Percentiles rank a stretch among this genome's conserved stretches.
These are phyloP conservation scores for Holacanthella duospinosa DNA, from an alignment of 2,888 invertebrate genomes.

Conservation along the genomic window DNA sequence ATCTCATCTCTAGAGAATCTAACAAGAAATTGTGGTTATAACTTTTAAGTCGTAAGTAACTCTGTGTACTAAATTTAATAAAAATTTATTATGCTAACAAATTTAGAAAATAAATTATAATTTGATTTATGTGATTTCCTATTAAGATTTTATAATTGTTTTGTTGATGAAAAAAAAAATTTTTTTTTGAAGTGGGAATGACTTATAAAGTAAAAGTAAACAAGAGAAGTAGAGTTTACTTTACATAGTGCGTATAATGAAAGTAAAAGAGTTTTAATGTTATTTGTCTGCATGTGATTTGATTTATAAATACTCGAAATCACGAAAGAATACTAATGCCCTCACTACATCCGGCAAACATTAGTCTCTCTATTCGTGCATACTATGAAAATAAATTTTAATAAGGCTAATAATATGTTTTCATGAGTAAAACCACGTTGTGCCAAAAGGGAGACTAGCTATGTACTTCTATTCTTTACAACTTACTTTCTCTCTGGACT, in stretches of 20 bases:
- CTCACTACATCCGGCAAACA: neutral
- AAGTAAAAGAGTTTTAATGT: neutral
- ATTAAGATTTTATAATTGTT: too few species aligned
- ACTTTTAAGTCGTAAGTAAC: too few species aligned
- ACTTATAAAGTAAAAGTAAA: neutral
- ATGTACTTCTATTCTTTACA: neutral
- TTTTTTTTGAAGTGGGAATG: neutral
- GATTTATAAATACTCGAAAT: neutral
- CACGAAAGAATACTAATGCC: neutral
- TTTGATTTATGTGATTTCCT: too few species aligned
- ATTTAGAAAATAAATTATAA: too few species aligned
- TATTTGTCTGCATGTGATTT: neutral
- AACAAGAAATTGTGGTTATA: too few species aligned
- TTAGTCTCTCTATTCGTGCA: too few species aligned
- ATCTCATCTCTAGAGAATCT: too few species aligned
- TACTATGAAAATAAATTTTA: neutral
- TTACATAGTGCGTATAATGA: neutral
- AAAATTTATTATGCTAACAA: too few species aligned
- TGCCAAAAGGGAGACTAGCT: neutral
- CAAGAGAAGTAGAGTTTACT: neutral
- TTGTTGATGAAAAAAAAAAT: too few species aligned
- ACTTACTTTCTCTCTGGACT: neutral
- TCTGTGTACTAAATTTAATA: too few species aligned
- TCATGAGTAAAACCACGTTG: neutral
- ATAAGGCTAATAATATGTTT: neutral